Base-by-base conservation (phyloP, 2,113 vertebrate species). In the Martes martes region DNA sequence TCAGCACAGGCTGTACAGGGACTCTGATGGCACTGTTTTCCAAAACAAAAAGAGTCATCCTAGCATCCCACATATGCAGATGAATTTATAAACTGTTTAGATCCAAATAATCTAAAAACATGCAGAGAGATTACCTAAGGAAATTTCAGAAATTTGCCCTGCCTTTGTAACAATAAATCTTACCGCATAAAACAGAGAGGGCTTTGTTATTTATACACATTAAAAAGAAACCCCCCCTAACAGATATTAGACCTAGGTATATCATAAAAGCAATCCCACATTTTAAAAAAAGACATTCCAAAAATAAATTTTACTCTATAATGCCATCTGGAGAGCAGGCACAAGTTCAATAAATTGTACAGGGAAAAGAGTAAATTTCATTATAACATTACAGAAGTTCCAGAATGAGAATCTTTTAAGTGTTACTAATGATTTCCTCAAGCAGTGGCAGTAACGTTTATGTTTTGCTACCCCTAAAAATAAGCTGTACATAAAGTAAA, bases 51-150 rank as follows among this genome's bases (percentile, higher is more conserved):
- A 69, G 57, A 59, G 67, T 31, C 84, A 94, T 67, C 52, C 71
- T 86, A 94, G 24, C 19, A 95, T 78, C 23, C 50, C 52, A 96
- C 31, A 92, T 59, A 67, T 52, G 45, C 18, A 80, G 47, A 74
- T 39, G 45, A 85, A 94, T 94, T 94, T 89, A 69, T 86, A 88
- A 90, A 85, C 15, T 82, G 19, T 7, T 96, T 65, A 85, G 28
- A 86, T 67, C 24, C 65, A 97, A 97, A 89, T 97, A 96, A 96
- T 36, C 80, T 88, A 74, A 97, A 89, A 7, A 88, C 95, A 45
- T 90, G 69, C 91, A 94, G 0, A 31, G 7, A 94, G 50, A 95
- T 36, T 69, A 94, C 15, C 15, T 31, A 88, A 95, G 50, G 39
- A 93, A 83, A 96, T 92, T 95, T 96, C 79, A 95, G 52, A 94